phyloP scores from a whole-genome alignment of 2,888 invertebrate genomes.

The Camponotus fellah region DNA sequence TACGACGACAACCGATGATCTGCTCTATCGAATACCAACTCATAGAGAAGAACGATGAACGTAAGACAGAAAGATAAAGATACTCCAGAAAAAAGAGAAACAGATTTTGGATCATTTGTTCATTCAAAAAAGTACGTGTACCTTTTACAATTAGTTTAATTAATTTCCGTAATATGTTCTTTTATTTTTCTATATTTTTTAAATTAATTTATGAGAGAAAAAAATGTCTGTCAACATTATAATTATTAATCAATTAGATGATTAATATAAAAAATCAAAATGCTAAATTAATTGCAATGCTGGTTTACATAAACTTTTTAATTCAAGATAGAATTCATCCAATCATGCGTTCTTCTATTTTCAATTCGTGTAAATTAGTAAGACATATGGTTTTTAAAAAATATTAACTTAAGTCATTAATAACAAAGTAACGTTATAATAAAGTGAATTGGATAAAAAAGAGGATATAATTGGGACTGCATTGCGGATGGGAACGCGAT shows the following conservation, averaged over 20 bases:
- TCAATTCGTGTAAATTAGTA: not conserved
- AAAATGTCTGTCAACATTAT: not conserved
- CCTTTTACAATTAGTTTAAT: not conserved
- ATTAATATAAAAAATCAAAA: not conserved
- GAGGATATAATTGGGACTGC: not conserved
- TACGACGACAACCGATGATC: constrained; percentile 35
- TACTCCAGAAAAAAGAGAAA: not conserved
- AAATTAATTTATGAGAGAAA: not conserved
- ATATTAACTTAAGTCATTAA: not conserved
- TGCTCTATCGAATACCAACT: not conserved
- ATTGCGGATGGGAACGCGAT: constrained; percentile 10
- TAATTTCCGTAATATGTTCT: not conserved
- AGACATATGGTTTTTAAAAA: not conserved
- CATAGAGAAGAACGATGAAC: not conserved
- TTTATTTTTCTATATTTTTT: not conserved
- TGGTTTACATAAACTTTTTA: not conserved
- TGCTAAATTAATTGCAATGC: not conserved
- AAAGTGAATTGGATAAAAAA: constrained; percentile 25
- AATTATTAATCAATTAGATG: not conserved
- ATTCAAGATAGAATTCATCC: not conserved
- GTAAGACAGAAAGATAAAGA: not conserved
- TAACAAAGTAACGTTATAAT: not conserved
- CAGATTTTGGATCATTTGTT: not conserved
- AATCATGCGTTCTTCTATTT: not conserved
- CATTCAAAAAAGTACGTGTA: not conserved